Percentiles rank a stretch among this genome's conserved stretches.
These are phyloP conservation scores for Artemia sinica DNA, from an alignment of 2,888 invertebrate species.

Conservation along the genomic window DNA sequence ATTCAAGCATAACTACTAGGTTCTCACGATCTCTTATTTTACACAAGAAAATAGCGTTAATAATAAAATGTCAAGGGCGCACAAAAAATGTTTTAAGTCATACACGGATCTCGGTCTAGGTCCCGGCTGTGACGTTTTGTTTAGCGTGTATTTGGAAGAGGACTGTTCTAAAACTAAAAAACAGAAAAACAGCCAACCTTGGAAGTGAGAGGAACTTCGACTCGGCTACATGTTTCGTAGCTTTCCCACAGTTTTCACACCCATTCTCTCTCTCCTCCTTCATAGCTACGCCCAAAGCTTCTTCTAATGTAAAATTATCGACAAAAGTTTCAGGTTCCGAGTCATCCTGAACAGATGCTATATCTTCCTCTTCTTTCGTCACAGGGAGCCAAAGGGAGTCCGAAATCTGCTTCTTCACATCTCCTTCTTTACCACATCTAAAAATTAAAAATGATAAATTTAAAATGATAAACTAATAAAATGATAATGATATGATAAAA, in stretches of 20 bases:
- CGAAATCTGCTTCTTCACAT: constrained; percentile 2
- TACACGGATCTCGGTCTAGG: too few relatives aligned
- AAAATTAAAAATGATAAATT: background rate
- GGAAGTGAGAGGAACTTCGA: constrained; percentile 6
- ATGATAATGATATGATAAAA: too few relatives aligned
- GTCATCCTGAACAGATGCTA: background rate
- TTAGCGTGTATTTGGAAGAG: too few relatives aligned
- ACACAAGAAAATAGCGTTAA: too few relatives aligned
- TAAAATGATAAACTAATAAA: too few relatives aligned
- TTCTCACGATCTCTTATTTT: too few relatives aligned
- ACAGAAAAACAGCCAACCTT: background rate
- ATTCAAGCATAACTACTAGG: too few relatives aligned
- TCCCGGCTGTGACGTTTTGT: too few relatives aligned
- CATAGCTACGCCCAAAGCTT: background rate
- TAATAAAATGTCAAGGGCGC: too few relatives aligned
- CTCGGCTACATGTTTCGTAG: background rate
- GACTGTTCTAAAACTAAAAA: too few relatives aligned
- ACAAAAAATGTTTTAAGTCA: too few relatives aligned
- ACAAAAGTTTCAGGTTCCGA: background rate
- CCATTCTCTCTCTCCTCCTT: background rate
- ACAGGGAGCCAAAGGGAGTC: constrained; percentile 6
- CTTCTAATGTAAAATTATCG: background rate
- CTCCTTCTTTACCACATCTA: background rate
- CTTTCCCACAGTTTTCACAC: constrained; percentile 3
- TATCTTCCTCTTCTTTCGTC: constrained; percentile 5